Conservation (phyloP, 2,888 invertebrate genomes). For the Eudemis profundana region DNA sequence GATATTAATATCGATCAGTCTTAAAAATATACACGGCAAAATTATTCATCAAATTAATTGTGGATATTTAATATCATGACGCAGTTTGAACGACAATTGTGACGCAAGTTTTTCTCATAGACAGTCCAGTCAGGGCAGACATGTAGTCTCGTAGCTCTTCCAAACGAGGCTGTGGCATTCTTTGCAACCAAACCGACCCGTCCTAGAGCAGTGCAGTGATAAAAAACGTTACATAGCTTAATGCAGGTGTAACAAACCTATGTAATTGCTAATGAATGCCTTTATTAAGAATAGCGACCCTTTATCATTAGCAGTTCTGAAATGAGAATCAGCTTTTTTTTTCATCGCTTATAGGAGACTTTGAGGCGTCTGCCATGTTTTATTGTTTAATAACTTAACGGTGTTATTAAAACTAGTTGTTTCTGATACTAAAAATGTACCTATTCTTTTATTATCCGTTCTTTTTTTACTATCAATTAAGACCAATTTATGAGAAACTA, state of each 20-base stretch:
- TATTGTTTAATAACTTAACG: conserved; percentile 10
- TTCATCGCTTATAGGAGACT: conserved; percentile 24
- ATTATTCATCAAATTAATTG: conserved; percentile 37
- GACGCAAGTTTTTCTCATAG: conserved; percentile 23
- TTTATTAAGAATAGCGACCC: conserved; percentile 7
- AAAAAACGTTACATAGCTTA: conserved; percentile 30
- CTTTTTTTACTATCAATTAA: neutral
- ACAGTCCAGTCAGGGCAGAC: conserved; percentile 19
- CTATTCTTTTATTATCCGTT: neutral
- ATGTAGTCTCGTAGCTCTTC: conserved; percentile 29
- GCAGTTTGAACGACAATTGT: conserved; percentile 30
- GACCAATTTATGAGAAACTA: no score
- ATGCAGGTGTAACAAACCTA: conserved; percentile 41
- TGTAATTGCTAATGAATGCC: conserved; percentile 27
- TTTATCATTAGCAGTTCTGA: conserved; percentile 39
- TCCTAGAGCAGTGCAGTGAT: conserved; percentile 17
- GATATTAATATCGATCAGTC: conserved; percentile 38
- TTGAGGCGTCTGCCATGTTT: conserved; percentile 33
- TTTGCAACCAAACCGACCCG: conserved; percentile 30
- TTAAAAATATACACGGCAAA: conserved; percentile 37
- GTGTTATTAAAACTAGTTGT: conserved; percentile 17
- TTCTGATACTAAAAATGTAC: conserved; percentile 15
- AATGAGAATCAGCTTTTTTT: conserved; percentile 29
- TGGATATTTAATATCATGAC: conserved; percentile 39
- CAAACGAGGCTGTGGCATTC: conserved; percentile 32